phyloP scores from a whole-genome alignment of 2,797 vertebrate genomes.

The Helicolenus hilgendorfi region DNA sequence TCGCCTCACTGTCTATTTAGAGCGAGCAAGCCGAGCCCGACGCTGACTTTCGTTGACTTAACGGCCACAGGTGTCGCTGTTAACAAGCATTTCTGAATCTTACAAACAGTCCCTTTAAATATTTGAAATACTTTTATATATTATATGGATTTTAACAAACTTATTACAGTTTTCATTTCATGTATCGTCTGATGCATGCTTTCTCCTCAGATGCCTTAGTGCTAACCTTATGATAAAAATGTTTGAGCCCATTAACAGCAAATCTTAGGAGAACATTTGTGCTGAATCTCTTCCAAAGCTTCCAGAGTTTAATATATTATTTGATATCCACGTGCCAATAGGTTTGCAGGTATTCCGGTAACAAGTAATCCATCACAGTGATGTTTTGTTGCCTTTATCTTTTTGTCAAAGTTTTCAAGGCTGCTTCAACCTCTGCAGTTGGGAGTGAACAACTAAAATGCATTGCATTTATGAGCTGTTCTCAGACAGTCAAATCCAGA shows the following conservation, averaged over 20 bases:
- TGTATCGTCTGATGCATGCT: background rate
- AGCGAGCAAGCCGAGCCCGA: too few species aligned
- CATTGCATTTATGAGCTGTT: background rate
- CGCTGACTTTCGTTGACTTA: too few species aligned
- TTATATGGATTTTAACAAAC: background rate
- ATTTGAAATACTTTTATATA: background rate
- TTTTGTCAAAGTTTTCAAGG: background rate
- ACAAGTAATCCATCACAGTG: background rate
- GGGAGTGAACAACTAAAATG: background rate
- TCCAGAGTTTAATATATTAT: background rate
- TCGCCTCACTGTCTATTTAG: too few species aligned
- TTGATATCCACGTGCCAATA: background rate
- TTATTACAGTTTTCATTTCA: background rate
- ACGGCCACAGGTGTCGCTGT: too few species aligned
- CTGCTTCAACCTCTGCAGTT: background rate
- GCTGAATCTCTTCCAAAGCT: background rate
- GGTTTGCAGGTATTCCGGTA: background rate
- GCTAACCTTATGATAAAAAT: background rate
- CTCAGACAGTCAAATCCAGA: background rate
- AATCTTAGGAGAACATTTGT: background rate
- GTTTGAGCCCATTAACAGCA: background rate
- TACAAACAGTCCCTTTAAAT: background rate
- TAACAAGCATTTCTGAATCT: too few species aligned
- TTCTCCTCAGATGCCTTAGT: too few species aligned
- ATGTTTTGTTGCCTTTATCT: conserved; percentile 3